Conservation (phyloP, 1,140 invertebrate species). For the Lasioglossum baleicum region DNA sequence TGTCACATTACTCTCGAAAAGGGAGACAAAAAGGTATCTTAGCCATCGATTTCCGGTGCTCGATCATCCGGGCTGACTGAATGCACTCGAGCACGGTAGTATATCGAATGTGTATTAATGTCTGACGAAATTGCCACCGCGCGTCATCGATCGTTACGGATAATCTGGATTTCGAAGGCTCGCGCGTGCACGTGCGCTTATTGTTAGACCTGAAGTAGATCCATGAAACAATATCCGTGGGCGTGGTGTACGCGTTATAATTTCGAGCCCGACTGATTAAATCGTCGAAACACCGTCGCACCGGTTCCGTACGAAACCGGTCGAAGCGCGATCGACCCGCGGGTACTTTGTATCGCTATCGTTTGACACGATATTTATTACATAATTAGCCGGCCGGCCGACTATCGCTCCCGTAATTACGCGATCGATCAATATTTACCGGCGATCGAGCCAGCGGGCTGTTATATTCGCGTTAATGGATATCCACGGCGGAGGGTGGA, state of each 20-base stretch:
- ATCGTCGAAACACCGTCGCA: conserved; percentile 35
- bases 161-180: conserved; percentile 38
- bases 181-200: neutral
- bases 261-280: conserved; percentile 10
- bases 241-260: conserved; percentile 7
- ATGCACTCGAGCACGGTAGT: too few species aligned
- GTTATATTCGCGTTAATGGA: conserved; percentile 18
- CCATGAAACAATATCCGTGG: conserved; percentile 33
- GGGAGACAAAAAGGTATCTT: too few species aligned
- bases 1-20: too few species aligned
- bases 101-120: neutral
- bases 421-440: conserved; percentile 23
- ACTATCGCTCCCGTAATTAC: neutral
- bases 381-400: neutral
- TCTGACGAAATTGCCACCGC: neutral
- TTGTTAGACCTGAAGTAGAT: neutral
- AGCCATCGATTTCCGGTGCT: too few species aligned
- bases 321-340: conserved; percentile 34
- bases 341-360: conserved; percentile 18
- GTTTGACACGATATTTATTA: conserved; percentile 29
- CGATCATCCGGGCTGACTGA: too few species aligned
- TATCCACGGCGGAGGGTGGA: neutral
- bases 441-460: conserved; percentile 14
- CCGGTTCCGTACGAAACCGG: conserved; percentile 45
- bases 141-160: conserved; percentile 32